phyloP scores from a whole-genome alignment of 2,113 vertebrate genomes.

The Labrus mixtus region DNA sequence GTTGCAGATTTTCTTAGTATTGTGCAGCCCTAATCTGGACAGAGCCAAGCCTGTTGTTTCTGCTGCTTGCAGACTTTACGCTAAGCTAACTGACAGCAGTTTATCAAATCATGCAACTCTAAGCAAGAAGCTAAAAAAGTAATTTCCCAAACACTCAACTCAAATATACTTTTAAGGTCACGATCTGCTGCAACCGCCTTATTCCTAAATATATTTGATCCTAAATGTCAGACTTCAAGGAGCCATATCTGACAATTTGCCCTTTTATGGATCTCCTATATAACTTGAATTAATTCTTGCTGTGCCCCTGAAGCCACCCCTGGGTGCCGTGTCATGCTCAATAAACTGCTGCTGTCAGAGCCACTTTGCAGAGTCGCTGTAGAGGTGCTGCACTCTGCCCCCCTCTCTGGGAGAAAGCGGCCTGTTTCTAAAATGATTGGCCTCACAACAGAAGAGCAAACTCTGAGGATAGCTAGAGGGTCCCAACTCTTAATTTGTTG shows the following conservation, averaged over 20 bases:
- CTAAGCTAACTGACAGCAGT: no score
- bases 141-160: background rate
- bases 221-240: background rate
- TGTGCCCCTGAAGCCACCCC: slow-evolving; percentile 28
- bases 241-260: slow-evolving; percentile 1
- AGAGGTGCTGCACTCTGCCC: slow-evolving; percentile 39
- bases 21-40: no score
- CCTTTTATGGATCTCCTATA: slow-evolving; percentile 1
- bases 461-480: slow-evolving; percentile 31
- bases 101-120: background rate
- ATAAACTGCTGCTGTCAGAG: slow-evolving; percentile 67
- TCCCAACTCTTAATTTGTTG: slow-evolving; percentile 45
- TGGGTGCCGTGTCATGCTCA: slow-evolving; percentile 56
- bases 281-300: slow-evolving; percentile 20
- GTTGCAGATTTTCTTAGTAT: no score
- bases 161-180: background rate
- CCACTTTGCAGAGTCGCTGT: slow-evolving; percentile 52
- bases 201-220: background rate
- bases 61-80: no score
- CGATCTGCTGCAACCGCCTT: background rate
- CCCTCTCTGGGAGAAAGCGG: background rate
- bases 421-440: slow-evolving; percentile 48
- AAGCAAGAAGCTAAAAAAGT: background rate
- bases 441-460: slow-evolving; percentile 40
- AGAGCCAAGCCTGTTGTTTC: background rate